These are phyloP conservation scores for Psettodes erumei DNA, from an alignment of 2,113 vertebrate species.

Conservation along the genomic window DNA sequence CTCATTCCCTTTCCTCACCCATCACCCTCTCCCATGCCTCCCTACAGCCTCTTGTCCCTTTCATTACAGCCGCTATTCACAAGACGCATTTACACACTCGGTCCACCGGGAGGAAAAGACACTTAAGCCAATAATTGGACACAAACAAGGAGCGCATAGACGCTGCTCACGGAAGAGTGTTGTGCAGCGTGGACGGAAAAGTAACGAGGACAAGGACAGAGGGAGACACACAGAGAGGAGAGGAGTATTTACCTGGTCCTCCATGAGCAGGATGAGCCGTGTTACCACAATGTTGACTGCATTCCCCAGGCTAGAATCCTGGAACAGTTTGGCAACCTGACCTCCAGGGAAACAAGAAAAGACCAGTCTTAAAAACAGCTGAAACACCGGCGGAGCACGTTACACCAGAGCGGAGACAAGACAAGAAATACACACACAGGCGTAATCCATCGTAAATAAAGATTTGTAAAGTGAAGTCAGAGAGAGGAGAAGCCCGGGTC, in stretches of 20 bases:
- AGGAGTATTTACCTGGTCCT: conserved; percentile 90
- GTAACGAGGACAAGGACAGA: conserved; percentile 1
- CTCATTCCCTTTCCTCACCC: conserved; percentile 52
- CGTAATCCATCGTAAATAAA: neutral
- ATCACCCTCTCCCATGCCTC: conserved; percentile 31
- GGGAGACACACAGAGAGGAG: neutral
- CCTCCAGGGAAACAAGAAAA: conserved; percentile 99
- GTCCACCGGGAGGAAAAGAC: conserved; percentile 60
- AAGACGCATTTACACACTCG: conserved; percentile 42
- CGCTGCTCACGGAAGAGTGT: neutral
- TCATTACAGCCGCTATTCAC: conserved; percentile 54
- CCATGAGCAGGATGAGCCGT: conserved; percentile 94
- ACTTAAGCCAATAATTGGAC: conserved; percentile 66
- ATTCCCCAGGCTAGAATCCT: conserved; percentile 99
- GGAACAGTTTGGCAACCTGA: conserved; percentile 99
- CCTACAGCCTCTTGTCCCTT: conserved; percentile 34
- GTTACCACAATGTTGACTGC: conserved; percentile 97
- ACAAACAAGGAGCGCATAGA: conserved; percentile 70
- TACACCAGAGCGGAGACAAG: neutral
- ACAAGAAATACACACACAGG: neutral
- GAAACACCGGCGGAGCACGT: conserved; percentile 18
- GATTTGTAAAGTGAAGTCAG: neutral
- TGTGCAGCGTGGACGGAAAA: conserved; percentile 13
- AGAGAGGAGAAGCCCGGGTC: neutral
- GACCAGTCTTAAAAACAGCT: conserved; percentile 94